Base-by-base conservation (phyloP, 2,113 vertebrate species). In the Mormoops blainvillei region DNA sequence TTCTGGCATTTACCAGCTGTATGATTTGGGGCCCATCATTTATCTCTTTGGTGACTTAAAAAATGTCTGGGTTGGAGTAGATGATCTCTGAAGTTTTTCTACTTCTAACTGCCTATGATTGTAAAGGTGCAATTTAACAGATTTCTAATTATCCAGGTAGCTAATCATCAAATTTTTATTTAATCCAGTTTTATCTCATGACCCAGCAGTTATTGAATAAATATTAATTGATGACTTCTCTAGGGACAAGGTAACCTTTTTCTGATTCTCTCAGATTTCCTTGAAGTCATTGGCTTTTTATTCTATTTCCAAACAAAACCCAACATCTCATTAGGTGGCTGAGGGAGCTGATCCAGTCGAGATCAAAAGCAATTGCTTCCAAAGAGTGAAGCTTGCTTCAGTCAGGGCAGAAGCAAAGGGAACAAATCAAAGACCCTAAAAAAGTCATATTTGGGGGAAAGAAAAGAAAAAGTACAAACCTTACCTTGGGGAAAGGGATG, bases 401-500 rank as follows among this genome's bases (percentile, higher is more conserved):
- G 54, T 82, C 52, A 94, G 56, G 43, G 16, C 22, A 74, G 65
- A 87, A 95, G 81, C 54, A 89, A 95, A 98, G 31, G 26, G 43
- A 91, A 38, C 19, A 80, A 95, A 89, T 83, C 76, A 91, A 95
- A 96, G 74, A 26, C n/a, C 45, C n/a, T 81, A 50, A 70, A 88
- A 88, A 82, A 33, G 14, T 83, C n/a, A 74, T 87, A 52, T 77
- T 73, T 91, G 3, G 7, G 20, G 16, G 11, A 43, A 82, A 54
- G 36, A 95, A 83, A 82, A 78, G n/a, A 43, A 90, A 84, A 83
- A 56, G 70, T 38, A 80, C 56, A 91, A 91, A 80, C 7, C 3
- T 6, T 86, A 13, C 5, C 36, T 50, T 91, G 41, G 22, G 15
- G 26, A 93, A 94, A 95, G 22, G 36, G 71, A 71, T 81, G n/a